Conservation (phyloP, 2,113 vertebrate genomes). For the Ochotona curzoniae region DNA sequence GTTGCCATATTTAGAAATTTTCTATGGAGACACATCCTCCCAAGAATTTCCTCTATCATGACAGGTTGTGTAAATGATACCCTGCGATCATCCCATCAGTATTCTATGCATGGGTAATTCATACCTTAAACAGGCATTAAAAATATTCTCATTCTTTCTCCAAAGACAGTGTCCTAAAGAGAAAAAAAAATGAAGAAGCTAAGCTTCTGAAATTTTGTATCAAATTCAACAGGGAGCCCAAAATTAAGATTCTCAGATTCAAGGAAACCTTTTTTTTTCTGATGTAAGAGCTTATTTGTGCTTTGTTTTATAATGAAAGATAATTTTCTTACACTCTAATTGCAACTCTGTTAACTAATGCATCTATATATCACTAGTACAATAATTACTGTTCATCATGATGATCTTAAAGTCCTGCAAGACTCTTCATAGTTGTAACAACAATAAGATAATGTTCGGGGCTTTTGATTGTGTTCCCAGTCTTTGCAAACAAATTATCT, state of each 20-base stretch:
- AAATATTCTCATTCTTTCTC: not conserved
- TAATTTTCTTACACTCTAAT: not conserved
- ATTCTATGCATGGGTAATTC: slow-evolving; percentile 45
- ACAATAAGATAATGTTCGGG: not conserved
- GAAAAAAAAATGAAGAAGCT: not conserved
- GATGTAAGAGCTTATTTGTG: not conserved
- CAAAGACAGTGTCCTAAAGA: slow-evolving; percentile 28
- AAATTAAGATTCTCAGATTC: slow-evolving; percentile 33
- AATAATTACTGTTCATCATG: not conserved
- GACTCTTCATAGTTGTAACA: not conserved
- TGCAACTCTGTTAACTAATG: not conserved
- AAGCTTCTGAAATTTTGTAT: not conserved
- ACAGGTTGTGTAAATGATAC: slow-evolving; percentile 49
- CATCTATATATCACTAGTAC: not conserved
- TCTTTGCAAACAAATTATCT: slow-evolving; percentile 52
- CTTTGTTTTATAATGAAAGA: not conserved
- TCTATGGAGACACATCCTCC: slow-evolving; percentile 51
- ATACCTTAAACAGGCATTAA: slow-evolving; percentile 42
- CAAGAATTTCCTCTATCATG: slow-evolving; percentile 49
- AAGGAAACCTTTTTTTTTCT: slow-evolving; percentile 23
- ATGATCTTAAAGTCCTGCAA: not conserved
- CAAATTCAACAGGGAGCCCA: not conserved
- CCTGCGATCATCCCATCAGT: slow-evolving; percentile 38
- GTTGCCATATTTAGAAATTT: slow-evolving; percentile 65
- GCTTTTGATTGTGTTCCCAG: slow-evolving; percentile 1